Percentiles rank a stretch among this genome's conserved stretches.
phyloP scores from a whole-genome alignment of 1,140 invertebrate species.

The Anoplolepis gracilipes region DNA sequence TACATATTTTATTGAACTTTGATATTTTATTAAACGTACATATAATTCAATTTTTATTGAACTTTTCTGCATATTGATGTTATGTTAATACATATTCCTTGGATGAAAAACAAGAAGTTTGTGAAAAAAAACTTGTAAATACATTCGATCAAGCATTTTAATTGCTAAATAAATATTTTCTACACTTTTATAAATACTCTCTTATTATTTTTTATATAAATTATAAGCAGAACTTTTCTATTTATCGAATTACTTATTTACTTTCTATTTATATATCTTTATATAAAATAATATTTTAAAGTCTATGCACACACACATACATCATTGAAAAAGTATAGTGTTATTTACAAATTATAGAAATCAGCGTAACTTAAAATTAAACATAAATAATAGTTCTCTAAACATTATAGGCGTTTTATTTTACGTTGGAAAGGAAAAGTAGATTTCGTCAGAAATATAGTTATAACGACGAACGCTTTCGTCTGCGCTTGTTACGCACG shows the following conservation, averaged over 20 bases:
- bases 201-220: background rate
- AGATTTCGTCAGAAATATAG: slow-evolving; percentile 9
- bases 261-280: background rate
- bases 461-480: slow-evolving; percentile 20
- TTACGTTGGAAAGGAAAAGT: slow-evolving; percentile 3
- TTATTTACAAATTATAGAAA: slow-evolving; percentile 15
- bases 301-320: no score
- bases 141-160: background rate
- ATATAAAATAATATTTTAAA: no score
- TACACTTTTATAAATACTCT: background rate
- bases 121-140: background rate
- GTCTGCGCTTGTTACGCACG: background rate
- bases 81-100: background rate
- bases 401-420: background rate
- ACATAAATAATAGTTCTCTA: background rate
- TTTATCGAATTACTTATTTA: background rate
- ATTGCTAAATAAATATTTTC: background rate
- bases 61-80: background rate
- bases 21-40: background rate
- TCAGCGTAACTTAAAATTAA: background rate
- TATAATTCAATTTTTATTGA: background rate
- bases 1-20: no score
- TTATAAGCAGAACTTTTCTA: background rate
- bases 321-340: background rate
- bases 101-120: background rate